Percentiles rank a stretch among this genome's conserved stretches.
Conservation (phyloP, 2,888 invertebrate species). For the Diaphora mendica region DNA sequence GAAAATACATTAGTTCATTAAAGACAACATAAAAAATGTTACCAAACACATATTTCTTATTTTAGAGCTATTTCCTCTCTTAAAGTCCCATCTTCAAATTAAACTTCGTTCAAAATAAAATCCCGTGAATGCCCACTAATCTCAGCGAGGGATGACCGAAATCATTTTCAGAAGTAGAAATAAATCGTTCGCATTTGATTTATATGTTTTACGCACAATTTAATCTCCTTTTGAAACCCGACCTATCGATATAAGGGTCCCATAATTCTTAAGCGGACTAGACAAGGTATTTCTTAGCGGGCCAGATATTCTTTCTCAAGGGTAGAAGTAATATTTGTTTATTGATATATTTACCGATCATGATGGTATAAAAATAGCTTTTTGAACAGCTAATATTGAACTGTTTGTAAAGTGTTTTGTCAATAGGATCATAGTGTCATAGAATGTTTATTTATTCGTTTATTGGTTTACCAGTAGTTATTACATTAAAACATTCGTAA, state of each 20-base stretch:
- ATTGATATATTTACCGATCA: neutral
- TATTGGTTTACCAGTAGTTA: too few relatives aligned
- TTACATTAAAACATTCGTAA: too few relatives aligned
- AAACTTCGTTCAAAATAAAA: constrained; percentile 40
- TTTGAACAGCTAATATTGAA: neutral
- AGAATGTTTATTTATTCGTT: neutral
- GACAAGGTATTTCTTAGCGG: constrained; percentile 6
- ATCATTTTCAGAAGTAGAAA: constrained; percentile 45
- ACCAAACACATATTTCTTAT: neutral
- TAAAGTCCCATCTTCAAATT: constrained; percentile 20
- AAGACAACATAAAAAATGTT: neutral
- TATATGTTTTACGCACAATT: constrained; percentile 49
- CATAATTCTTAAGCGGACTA: constrained; percentile 23
- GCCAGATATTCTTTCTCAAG: constrained; percentile 8
- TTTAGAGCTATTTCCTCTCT: neutral
- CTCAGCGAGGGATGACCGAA: constrained; percentile 42
- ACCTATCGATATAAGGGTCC: constrained; percentile 35
- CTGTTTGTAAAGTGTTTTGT: neutral
- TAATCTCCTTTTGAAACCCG: constrained; percentile 38
- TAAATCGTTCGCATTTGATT: constrained; percentile 51
- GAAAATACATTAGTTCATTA: neutral
- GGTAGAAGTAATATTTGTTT: neutral
- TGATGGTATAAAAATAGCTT: neutral
- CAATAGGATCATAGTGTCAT: neutral
- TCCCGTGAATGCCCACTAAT: constrained; percentile 41